phyloP scores from a whole-genome alignment of 2,888 invertebrate genomes.

The Bibio marci region DNA sequence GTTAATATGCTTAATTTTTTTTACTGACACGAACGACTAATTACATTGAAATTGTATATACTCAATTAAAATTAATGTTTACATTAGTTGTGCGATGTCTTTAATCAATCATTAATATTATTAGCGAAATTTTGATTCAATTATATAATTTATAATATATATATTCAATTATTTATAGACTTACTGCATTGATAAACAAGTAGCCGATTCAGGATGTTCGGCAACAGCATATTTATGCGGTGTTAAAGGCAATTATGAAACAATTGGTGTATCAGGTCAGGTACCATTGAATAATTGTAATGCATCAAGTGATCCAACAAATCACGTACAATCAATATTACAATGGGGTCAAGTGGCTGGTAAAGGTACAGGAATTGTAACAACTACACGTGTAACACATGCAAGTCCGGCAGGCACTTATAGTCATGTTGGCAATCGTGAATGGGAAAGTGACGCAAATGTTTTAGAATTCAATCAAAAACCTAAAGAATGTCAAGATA shows the following conservation, averaged over 20 bases:
- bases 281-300: constrained; percentile 45
- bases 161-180: too few species aligned
- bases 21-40: too few species aligned
- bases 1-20: too few species aligned
- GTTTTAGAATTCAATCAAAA: constrained; percentile 33
- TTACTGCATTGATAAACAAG: constrained; percentile 46
- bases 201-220: constrained; percentile 57
- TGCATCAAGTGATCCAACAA: constrained; percentile 37
- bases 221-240: constrained; percentile 56
- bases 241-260: constrained; percentile 48
- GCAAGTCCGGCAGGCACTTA: constrained; percentile 55
- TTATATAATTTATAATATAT: too few species aligned
- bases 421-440: constrained; percentile 43
- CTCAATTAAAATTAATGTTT: too few species aligned
- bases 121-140: too few species aligned
- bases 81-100: too few species aligned
- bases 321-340: constrained; percentile 47
- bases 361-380: constrained; percentile 46
- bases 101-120: too few species aligned
- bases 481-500: constrained; percentile 43
- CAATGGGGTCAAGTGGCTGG: constrained; percentile 39
- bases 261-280: constrained; percentile 50
- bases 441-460: constrained; percentile 55
- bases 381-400: constrained; percentile 63
- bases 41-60: too few species aligned